Percentiles rank a stretch among this genome's conserved stretches.
These are phyloP conservation scores for Nesogale talazaci DNA, from an alignment of 2,113 vertebrate species.

Conservation along the genomic window DNA sequence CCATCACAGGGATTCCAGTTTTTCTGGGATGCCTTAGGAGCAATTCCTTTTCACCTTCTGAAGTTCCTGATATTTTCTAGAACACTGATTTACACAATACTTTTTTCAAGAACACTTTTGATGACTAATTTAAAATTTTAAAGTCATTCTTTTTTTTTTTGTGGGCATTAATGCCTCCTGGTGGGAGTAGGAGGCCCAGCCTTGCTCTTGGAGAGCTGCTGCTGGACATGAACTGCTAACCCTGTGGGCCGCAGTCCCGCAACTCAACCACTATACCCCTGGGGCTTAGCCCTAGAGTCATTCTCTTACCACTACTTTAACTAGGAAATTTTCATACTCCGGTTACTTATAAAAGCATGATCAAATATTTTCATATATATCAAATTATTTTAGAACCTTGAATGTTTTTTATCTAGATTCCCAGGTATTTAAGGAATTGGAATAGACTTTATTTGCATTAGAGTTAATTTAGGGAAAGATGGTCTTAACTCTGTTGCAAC, in stretches of 20 bases:
- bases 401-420: conserved; percentile 51
- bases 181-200: too few species aligned
- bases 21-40: conserved; percentile 1
- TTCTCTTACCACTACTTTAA: conserved; percentile 18
- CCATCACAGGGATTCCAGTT: background rate
- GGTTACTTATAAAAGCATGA: conserved; percentile 49
- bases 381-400: conserved; percentile 52
- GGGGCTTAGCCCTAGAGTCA: too few species aligned
- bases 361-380: conserved; percentile 41
- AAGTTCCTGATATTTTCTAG: conserved; percentile 43
- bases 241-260: too few species aligned
- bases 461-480: conserved; percentile 52
- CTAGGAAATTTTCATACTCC: conserved; percentile 51
- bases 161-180: too few species aligned
- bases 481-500: background rate
- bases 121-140: conserved; percentile 32
- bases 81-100: conserved; percentile 14
- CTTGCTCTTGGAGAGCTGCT: too few species aligned
- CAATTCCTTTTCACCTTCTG: conserved; percentile 14
- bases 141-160: conserved; percentile 22
- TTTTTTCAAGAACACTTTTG: conserved; percentile 1
- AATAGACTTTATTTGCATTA: conserved; percentile 17
- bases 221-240: too few species aligned
- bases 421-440: conserved; percentile 14
- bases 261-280: too few species aligned